Evolutionary conservation across 2,113 vertebrate species (phyloP).

Genomic region (Rallus limicola): DNA sequence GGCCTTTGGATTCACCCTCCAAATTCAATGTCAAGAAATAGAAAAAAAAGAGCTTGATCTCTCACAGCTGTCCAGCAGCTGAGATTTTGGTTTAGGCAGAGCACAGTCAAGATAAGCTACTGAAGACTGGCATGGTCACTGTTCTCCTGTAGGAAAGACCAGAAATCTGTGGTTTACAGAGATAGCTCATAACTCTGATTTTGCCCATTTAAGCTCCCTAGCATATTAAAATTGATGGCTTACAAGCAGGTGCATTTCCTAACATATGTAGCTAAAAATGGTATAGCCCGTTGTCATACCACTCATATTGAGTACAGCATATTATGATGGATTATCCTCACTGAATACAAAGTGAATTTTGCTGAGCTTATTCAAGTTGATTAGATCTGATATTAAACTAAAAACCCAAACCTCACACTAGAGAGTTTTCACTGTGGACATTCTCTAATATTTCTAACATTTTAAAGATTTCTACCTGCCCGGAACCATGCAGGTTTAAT

Average conservation of each 20-base stretch:
- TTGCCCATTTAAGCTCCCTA: neutral
- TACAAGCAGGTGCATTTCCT: slow-evolving; percentile 5
- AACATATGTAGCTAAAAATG: neutral
- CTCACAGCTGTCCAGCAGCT: slow-evolving; percentile 51
- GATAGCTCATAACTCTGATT: neutral
- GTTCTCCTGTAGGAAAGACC: neutral
- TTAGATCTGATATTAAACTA: neutral
- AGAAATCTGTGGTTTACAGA: neutral
- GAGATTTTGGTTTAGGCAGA: slow-evolving; percentile 1
- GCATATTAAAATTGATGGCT: neutral
- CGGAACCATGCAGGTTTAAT: neutral
- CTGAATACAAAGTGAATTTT: neutral
- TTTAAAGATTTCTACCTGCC: neutral
- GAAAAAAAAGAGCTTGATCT: slow-evolving; percentile 26
- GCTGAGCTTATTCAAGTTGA: neutral
- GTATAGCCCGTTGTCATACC: neutral
- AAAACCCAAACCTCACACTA: neutral
- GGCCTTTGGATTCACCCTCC: slow-evolving; percentile 45
- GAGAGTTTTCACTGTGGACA: neutral
- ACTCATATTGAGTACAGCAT: neutral
- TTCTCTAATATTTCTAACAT: neutral
- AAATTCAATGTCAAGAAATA: neutral
- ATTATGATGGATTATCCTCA: neutral
- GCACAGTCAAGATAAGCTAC: neutral
- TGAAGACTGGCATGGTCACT: neutral